Evolutionary conservation across 2,113 vertebrate genomes (phyloP), one percentile per base, ranked within the genome.

Genomic region (Pseudopipra pipra): DNA sequence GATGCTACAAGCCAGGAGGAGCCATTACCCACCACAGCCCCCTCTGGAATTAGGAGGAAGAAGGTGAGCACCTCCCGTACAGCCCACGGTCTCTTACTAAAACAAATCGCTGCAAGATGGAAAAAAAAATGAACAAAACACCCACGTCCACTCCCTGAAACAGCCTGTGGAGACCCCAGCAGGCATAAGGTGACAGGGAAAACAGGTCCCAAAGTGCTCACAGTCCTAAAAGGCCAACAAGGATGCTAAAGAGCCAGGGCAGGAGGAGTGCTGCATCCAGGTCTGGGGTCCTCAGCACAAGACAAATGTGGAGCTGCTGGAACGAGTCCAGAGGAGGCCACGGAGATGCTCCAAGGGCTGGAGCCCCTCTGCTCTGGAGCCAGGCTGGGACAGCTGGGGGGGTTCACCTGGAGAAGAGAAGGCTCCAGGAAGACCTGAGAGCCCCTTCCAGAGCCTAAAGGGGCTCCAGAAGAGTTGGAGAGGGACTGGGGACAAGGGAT

Each of bases 61-160:
- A 6, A 62, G 30, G 63, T 0, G 0, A 2, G 8, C 30, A 10
- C 8, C 52, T 54, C 52, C 58, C n/a, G 55, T 9, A 4, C 39
- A 43, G 74, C 54, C 3, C 63, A 4, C 0, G 1, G 68, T 56
- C 39, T 52, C 39, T 12, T 25, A 31, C 33, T 39, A 35, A 17
- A 20, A 77, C 41, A 37, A 37, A 3, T 2, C 17, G 28, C 66
- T 81, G 21, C 30, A 81, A 70, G 83, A 62, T 4, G 54, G 12
- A 15, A 11, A 63, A 52, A 52, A 58, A 46, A 51, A 33, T 4
- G 25, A 74, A 37, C 20, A n/a, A 10, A 41, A 52, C 31, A 49
- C n/a, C 25, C n/a, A 30, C 25, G 49, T 11, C 66, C 27, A 24
- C 21, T 66, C 56, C 77, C 58, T 82, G 47, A 14, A 75, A 71